Base-by-base conservation (phyloP, 2,888 invertebrate species). In the Alloplasta piceator region DNA sequence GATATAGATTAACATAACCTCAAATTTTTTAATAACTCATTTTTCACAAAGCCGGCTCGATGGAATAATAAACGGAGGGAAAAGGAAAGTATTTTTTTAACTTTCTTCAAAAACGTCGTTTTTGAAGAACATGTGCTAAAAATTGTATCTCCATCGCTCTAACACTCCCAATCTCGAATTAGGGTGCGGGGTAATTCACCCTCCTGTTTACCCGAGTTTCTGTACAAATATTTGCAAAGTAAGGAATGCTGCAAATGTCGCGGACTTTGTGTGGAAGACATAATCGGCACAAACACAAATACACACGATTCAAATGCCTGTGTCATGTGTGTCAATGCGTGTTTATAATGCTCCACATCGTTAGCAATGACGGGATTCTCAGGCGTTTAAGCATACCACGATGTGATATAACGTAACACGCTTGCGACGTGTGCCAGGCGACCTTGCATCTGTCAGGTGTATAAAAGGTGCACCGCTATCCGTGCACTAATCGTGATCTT, bases 361-460 rank as follows among this genome's bases (percentile, higher is more conserved):
- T 84, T 86, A 26, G 86, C 85, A 83, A 86, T 26, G 87, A 86
- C 86, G 84, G 84, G 84, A 84, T 85, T 86, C 84, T 87, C 74
- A 83, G 83, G 66, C 86, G 85, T 82, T 83, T 38, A 52, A 71
- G 72, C 66, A 71, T 60, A 78, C 75, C 26, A 26, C 63, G 78
- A 78, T 78, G 80, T 90, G 89, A 91, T 89, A 91, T 90, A 91
- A 91, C 88, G 86, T 84, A 85, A 85, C 90, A 90, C 87, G 89
- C 87, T 85, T 86, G 82, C 80, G 84, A 84, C 84, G 84, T 87
- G 86, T 90, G 89, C 89, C 86, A 61, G 87, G 75, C 84, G 89
- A 86, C 91, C 91, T 91, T 90, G 90, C 84, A 82, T 78, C 85
- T 82, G 86, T 85, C 85, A 83, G 82, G 78, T 80, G 74, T 78